These are phyloP conservation scores for Jordanella pulchra DNA, from an alignment of 2,797 vertebrate genomes.

Conservation along the genomic window DNA sequence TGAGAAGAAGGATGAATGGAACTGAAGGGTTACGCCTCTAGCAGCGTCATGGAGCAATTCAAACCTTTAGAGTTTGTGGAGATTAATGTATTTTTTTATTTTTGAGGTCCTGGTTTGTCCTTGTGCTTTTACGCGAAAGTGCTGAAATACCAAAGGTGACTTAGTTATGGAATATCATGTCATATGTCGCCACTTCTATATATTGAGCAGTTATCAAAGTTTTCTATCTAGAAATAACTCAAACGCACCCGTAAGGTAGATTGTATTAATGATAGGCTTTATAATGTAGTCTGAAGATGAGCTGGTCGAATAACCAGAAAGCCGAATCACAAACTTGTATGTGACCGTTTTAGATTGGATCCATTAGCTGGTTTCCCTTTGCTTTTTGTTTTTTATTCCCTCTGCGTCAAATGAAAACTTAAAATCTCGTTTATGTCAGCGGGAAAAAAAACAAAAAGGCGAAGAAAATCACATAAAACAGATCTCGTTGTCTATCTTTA, in stretches of 20 bases:
- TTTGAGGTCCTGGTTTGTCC: neutral
- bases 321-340: neutral
- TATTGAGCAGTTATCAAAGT: neutral
- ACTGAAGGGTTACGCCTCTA: constrained; percentile 10
- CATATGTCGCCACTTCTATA: neutral
- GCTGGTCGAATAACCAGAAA: neutral
- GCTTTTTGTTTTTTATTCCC: neutral
- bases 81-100: neutral
- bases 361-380: constrained; percentile 4
- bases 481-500: neutral
- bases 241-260: neutral
- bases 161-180: neutral
- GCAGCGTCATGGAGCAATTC: constrained; percentile 20
- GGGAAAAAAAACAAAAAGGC: neutral
- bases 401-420: constrained; percentile 25
- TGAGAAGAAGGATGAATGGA: constrained; percentile 1
- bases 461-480: neutral
- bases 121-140: neutral
- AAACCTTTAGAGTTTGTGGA: constrained; percentile 14
- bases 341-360: neutral
- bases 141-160: neutral
- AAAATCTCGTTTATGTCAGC: constrained; percentile 44
- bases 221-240: neutral
- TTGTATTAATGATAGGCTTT: neutral
- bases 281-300: neutral